These are phyloP conservation scores for Parasteatoda lunata DNA, from an alignment of 2,888 invertebrate species.

Conservation along the genomic window DNA sequence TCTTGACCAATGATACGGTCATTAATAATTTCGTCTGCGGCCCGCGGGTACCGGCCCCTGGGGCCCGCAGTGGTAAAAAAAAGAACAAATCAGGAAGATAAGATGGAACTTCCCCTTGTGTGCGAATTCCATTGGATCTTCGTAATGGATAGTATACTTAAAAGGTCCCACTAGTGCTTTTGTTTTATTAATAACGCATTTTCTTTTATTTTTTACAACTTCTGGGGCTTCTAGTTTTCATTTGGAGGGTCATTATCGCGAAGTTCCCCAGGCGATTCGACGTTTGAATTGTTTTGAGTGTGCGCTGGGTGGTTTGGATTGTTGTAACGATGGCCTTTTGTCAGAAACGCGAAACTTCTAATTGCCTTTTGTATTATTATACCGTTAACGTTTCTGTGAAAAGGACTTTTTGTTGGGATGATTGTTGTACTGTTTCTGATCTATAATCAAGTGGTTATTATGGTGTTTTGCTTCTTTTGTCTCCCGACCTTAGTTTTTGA, in stretches of 20 bases:
- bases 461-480: background rate
- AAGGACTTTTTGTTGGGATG: constrained; percentile 5
- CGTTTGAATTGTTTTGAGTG: constrained; percentile 32
- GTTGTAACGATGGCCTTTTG: constrained; percentile 35
- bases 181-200: constrained; percentile 56
- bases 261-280: constrained; percentile 9
- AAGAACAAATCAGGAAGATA: constrained; percentile 53
- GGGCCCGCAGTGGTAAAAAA: background rate
- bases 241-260: constrained; percentile 47
- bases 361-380: constrained; percentile 43
- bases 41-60: constrained; percentile 14
- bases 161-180: constrained; percentile 25
- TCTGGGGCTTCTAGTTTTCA: constrained; percentile 33
- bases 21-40: constrained; percentile 64
- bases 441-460: constrained; percentile 9
- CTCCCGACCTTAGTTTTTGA: background rate
- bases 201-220: constrained; percentile 4
- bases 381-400: constrained; percentile 23
- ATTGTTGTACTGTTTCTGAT: constrained; percentile 19
- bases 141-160: constrained; percentile 43
- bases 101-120: constrained; percentile 25
- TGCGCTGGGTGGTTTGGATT: constrained; percentile 12
- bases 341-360: constrained; percentile 13
- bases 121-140: constrained; percentile 13
- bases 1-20: constrained; percentile 64